These are phyloP conservation scores for Aphelenchoides bicaudatus DNA, from an alignment of 2,888 invertebrate genomes.

Conservation along the genomic window DNA sequence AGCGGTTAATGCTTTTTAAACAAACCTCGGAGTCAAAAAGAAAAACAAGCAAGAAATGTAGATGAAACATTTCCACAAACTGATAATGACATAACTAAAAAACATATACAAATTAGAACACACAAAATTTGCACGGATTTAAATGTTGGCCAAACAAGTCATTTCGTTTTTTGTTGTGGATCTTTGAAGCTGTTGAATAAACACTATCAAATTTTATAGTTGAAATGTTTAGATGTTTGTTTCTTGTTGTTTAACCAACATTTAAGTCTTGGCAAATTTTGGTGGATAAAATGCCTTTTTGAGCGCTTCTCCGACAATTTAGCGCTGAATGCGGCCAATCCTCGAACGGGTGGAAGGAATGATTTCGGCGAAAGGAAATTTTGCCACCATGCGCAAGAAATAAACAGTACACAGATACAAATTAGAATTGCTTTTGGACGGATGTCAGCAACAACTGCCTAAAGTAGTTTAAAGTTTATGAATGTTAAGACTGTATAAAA, in stretches of 20 bases:
- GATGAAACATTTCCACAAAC: conserved; percentile 81
- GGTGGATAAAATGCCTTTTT: conserved; percentile 66
- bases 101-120: too few species aligned
- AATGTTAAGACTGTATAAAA: not conserved
- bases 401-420: conserved; percentile 77
- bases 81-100: conserved; percentile 72
- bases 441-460: conserved; percentile 52
- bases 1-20: not conserved
- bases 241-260: too few species aligned
- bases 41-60: conserved; percentile 75
- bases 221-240: too few species aligned
- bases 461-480: conserved; percentile 10
- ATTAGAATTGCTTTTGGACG: conserved; percentile 72
- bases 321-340: conserved; percentile 43
- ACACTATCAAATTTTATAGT: too few species aligned
- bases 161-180: too few species aligned
- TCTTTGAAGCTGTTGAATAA: too few species aligned
- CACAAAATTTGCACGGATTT: too few species aligned
- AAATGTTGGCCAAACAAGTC: too few species aligned
- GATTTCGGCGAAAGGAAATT: conserved; percentile 86
- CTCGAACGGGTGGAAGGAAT: conserved; percentile 67
- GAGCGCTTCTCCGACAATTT: conserved; percentile 77
- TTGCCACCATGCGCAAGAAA: conserved; percentile 96
- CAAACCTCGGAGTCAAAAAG: conserved; percentile 64
- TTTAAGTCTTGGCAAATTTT: too few species aligned